Percentiles rank a stretch among this genome's conserved stretches.
Conservation (phyloP, 1,140 invertebrate genomes). For the Hyposmocoma kahamanoa region DNA sequence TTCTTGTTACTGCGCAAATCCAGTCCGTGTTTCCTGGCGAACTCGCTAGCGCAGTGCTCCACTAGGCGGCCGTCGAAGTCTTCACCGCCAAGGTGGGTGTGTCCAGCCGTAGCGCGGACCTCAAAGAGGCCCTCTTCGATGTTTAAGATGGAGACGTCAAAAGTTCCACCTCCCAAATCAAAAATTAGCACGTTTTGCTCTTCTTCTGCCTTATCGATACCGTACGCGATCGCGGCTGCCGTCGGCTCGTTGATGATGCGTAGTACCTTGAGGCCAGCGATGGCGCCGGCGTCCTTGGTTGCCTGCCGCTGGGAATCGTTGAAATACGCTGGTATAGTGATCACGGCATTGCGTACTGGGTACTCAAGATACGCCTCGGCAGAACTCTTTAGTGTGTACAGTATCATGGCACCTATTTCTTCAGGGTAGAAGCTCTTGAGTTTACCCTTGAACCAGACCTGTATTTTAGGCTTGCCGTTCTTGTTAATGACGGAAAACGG, state of each 20-base stretch:
- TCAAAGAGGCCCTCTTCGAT: conserved; percentile 83
- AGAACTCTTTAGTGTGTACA: conserved; percentile 78
- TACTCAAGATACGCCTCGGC: conserved; percentile 69
- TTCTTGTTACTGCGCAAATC: conserved; percentile 81
- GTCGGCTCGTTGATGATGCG: conserved; percentile 74
- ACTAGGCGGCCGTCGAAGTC: conserved; percentile 50
- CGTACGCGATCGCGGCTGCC: not conserved
- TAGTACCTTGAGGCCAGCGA: conserved; percentile 83
- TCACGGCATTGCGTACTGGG: not conserved
- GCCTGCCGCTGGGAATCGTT: conserved; percentile 74
- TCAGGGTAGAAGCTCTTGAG: conserved; percentile 76
- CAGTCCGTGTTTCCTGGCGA: conserved; percentile 86
- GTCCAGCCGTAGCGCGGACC: not conserved
- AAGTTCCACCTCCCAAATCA: conserved; percentile 80
- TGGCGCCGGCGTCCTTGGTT: conserved; percentile 81
- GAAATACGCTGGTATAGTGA: not conserved
- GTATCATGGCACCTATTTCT: not conserved
- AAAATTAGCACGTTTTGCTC: conserved; percentile 81
- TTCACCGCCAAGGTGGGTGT: conserved; percentile 74
- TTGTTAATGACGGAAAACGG: conserved; percentile 81
- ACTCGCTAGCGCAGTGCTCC: conserved; percentile 74
- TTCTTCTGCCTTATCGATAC: conserved; percentile 70
- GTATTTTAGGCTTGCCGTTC: conserved; percentile 79
- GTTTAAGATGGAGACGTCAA: conserved; percentile 87
- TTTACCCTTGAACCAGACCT: conserved; percentile 83